A percentile compares a stretch with the other conserved stretches of the same genome.
These are phyloP conservation scores for Drosophila kambysellisi DNA, from an alignment of 2,888 invertebrate genomes.

Conservation along the genomic window DNA sequence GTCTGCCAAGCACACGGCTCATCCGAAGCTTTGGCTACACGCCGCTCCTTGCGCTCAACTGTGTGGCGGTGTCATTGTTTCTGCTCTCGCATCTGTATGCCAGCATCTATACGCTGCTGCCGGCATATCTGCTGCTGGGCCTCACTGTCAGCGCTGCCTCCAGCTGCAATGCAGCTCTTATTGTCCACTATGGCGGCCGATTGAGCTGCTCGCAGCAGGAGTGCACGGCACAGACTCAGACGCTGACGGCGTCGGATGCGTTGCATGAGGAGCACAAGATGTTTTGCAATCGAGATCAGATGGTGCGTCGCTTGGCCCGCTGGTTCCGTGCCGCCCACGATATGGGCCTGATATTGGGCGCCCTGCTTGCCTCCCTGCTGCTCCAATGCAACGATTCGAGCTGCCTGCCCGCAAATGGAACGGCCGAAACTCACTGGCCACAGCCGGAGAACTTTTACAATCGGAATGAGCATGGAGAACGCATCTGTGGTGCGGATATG, in stretches of 20 bases:
- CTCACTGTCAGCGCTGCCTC: conserved; percentile 86
- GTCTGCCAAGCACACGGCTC: conserved; percentile 86
- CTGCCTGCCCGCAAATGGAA: conserved; percentile 61
- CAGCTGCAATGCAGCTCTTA: conserved; percentile 82
- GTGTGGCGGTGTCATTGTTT: conserved; percentile 87
- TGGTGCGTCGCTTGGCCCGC: conserved; percentile 86
- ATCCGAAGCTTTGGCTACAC: conserved; percentile 86
- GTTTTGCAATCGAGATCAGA: conserved; percentile 84
- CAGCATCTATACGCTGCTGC: conserved; percentile 86
- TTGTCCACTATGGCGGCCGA: conserved; percentile 83
- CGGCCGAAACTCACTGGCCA: conserved; percentile 54
- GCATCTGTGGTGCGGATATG: conserved; percentile 87
- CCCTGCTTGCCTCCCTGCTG: conserved; percentile 86
- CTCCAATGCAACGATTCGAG: conserved; percentile 84
- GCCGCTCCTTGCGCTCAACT: conserved; percentile 85
- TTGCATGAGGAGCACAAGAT: conserved; percentile 84
- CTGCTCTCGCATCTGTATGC: conserved; percentile 88
- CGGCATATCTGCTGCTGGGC: conserved; percentile 87
- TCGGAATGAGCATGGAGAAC: conserved; percentile 86
- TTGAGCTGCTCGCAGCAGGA: conserved; percentile 84
- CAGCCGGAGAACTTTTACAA: conserved; percentile 86
- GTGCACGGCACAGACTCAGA: conserved; percentile 57
- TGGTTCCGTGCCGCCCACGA: conserved; percentile 87
- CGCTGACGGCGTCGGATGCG: conserved; percentile 67
- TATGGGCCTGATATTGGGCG: conserved; percentile 87